These are phyloP conservation scores for Thalassarche chlororhynchos DNA, from an alignment of 2,113 vertebrate genomes.

Conservation along the genomic window DNA sequence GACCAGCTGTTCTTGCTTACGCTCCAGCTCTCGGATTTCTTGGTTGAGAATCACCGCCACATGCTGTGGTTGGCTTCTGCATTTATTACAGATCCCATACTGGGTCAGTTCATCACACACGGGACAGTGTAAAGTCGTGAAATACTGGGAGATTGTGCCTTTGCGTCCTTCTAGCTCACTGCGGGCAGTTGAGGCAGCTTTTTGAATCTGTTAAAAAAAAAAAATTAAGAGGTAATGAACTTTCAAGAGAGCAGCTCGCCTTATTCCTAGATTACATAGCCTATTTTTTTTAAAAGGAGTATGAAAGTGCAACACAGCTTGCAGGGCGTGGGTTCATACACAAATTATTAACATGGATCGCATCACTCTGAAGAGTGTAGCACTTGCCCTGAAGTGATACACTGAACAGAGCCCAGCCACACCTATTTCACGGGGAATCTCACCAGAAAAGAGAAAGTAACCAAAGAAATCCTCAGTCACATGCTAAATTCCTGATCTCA, in stretches of 20 bases:
- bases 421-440: background rate
- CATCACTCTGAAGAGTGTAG: fast-evolving
- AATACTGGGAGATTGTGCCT: slow-evolving; percentile 97
- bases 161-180: slow-evolving; percentile 84
- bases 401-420: background rate
- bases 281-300: background rate
- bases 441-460: background rate
- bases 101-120: slow-evolving; percentile 95
- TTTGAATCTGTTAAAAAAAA: slow-evolving; percentile 84
- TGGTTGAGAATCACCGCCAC: slow-evolving; percentile 90
- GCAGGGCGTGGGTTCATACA: background rate
- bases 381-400: background rate
- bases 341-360: background rate
- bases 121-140: slow-evolving; percentile 95
- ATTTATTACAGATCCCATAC: slow-evolving; percentile 89
- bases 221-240: background rate
- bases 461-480: background rate
- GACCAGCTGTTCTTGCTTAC: slow-evolving; percentile 88
- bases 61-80: slow-evolving; percentile 89
- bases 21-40: slow-evolving; percentile 89
- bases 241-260: background rate
- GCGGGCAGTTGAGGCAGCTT: slow-evolving; percentile 75
- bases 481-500: background rate
- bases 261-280: background rate
- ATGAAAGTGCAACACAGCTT: background rate